Evolutionary conservation across 2,888 invertebrate species (phyloP).

Genomic region (Gymnosoma rotundatum): DNA sequence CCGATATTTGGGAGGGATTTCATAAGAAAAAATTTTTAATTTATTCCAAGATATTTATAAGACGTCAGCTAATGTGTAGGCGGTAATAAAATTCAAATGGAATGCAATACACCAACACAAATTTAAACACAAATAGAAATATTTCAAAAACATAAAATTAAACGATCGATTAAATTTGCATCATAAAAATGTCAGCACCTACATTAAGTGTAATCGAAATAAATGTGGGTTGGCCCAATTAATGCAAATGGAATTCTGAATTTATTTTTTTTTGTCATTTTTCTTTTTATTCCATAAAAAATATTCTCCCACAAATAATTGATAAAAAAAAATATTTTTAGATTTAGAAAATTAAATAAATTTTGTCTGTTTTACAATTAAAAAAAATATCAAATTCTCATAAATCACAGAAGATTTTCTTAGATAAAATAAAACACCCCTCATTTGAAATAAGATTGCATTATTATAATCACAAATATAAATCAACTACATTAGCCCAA

Average conservation of each 20-base stretch:
- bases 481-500: constrained; percentile 54
- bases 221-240: neutral
- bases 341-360: constrained; percentile 8
- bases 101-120: neutral
- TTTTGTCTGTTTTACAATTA: too few species aligned
- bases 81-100: neutral
- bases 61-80: too few species aligned
- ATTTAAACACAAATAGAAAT: neutral
- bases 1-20: too few species aligned
- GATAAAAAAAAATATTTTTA: neutral
- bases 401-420: constrained; percentile 46
- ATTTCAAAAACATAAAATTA: neutral
- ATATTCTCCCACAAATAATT: neutral
- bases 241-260: neutral
- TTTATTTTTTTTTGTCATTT: neutral
- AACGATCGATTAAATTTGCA: constrained; percentile 35
- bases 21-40: too few species aligned
- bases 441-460: constrained; percentile 22
- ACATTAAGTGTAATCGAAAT: neutral
- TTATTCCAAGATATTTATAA: too few species aligned
- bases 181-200: constrained; percentile 41
- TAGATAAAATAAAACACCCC: constrained; percentile 19
- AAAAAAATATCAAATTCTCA: constrained; percentile 1
- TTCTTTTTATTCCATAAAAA: too few species aligned
- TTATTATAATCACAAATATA: constrained; percentile 52